Conservation (phyloP, 2,113 vertebrate species). For the Marcusenius ussheri region DNA sequence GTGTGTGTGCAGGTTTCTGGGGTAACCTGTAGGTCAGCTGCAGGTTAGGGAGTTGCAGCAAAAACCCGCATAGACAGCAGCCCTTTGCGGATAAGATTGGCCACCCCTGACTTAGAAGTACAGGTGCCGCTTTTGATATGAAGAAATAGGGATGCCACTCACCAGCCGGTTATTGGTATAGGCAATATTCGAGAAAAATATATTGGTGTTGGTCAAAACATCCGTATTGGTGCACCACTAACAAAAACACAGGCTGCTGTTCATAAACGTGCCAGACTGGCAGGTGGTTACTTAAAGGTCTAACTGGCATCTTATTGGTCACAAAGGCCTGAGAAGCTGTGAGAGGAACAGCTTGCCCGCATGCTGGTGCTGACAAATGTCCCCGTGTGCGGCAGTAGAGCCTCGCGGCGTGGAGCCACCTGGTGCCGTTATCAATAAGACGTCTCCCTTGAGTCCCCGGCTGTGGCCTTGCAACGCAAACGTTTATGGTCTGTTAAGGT, state of each 20-base stretch:
- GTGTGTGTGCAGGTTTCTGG: too few species aligned
- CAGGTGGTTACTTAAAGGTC: neutral
- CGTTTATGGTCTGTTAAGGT: slow-evolving; percentile 1
- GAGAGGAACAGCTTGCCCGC: neutral
- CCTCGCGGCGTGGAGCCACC: neutral
- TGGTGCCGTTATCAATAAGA: neutral
- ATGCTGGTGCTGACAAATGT: neutral
- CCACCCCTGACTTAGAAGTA: neutral
- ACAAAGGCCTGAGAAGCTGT: neutral
- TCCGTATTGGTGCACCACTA: neutral
- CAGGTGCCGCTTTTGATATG: neutral
- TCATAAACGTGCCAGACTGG: neutral
- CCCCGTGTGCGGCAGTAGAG: neutral
- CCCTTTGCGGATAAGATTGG: too few species aligned
- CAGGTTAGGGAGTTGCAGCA: too few species aligned
- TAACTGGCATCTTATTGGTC: neutral
- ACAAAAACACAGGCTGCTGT: neutral
- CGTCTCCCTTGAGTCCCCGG: neutral
- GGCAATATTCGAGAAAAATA: neutral
- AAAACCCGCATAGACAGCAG: too few species aligned
- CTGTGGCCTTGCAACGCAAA: neutral
- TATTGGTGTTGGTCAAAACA: neutral
- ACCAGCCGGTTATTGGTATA: neutral
- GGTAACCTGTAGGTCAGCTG: too few species aligned
- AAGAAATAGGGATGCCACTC: neutral